Percentiles rank a stretch among this genome's conserved stretches.
phyloP scores from a whole-genome alignment of 2,113 vertebrate genomes.

The Barnardius zonarius region DNA sequence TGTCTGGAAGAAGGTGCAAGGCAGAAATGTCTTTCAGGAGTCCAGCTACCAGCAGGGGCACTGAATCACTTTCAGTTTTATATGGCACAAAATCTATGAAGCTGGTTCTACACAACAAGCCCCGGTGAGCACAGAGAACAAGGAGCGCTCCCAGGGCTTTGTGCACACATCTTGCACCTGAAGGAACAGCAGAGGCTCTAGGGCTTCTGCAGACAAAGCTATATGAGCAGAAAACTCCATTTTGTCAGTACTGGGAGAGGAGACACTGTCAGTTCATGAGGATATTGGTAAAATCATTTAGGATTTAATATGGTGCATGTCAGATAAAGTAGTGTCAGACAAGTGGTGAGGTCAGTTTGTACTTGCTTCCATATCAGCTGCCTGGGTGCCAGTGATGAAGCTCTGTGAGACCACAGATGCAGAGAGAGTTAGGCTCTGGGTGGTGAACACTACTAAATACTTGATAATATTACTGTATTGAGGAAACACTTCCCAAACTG shows the following conservation, averaged over 20 bases:
- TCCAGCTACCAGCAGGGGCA: background rate
- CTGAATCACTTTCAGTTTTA: background rate
- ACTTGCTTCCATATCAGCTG: background rate
- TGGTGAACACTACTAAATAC: background rate
- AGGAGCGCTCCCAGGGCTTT: background rate
- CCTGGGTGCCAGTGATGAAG: background rate
- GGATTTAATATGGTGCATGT: background rate
- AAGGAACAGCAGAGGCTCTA: background rate
- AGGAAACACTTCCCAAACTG: background rate
- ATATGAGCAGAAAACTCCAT: background rate
- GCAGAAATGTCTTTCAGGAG: background rate
- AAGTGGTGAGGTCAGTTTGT: background rate
- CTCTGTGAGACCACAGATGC: background rate
- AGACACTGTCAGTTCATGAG: background rate
- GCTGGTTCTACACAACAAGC: background rate
- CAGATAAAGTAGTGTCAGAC: background rate
- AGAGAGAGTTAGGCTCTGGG: background rate
- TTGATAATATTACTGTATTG: background rate
- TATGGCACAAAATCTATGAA: background rate
- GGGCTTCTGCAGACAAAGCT: background rate
- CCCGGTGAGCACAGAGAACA: background rate
- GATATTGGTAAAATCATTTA: background rate
- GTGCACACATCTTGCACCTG: background rate
- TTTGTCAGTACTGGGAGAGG: background rate
- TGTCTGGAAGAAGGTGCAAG: background rate